Evolutionary conservation across 2,113 vertebrate species (phyloP).

Genomic region (Anseranas semipalmata): DNA sequence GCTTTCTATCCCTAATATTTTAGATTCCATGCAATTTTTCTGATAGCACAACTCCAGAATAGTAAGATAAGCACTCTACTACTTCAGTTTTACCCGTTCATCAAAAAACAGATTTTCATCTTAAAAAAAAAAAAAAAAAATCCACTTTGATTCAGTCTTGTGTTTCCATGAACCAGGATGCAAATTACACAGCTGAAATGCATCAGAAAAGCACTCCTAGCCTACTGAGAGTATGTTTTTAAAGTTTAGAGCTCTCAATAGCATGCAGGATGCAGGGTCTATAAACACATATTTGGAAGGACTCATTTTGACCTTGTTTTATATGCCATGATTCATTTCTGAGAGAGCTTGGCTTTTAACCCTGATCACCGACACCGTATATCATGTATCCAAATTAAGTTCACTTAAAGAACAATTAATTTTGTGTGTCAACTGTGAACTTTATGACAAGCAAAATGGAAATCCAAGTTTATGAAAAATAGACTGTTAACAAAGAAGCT

Average conservation of each 20-base stretch:
- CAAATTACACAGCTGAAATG: conserved; percentile 33
- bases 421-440: conserved; percentile 23
- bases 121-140: neutral
- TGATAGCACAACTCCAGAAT: neutral
- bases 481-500: neutral
- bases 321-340: conserved; percentile 32
- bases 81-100: neutral
- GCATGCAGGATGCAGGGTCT: neutral
- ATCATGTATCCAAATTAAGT: conserved; percentile 19
- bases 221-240: conserved; percentile 1
- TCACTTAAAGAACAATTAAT: conserved; percentile 47
- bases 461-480: conserved; percentile 6
- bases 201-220: conserved; percentile 9
- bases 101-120: neutral
- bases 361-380: neutral
- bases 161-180: neutral
- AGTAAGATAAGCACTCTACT: neutral
- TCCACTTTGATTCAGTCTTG: neutral
- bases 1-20: neutral
- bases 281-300: conserved; percentile 42
- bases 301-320: conserved; percentile 50
- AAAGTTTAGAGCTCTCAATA: conserved; percentile 32
- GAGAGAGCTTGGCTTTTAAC: conserved; percentile 38
- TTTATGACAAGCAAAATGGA: conserved; percentile 14
- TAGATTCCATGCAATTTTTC: neutral